Conservation (phyloP, 2,797 vertebrate species). For the Xenops minutus region DNA sequence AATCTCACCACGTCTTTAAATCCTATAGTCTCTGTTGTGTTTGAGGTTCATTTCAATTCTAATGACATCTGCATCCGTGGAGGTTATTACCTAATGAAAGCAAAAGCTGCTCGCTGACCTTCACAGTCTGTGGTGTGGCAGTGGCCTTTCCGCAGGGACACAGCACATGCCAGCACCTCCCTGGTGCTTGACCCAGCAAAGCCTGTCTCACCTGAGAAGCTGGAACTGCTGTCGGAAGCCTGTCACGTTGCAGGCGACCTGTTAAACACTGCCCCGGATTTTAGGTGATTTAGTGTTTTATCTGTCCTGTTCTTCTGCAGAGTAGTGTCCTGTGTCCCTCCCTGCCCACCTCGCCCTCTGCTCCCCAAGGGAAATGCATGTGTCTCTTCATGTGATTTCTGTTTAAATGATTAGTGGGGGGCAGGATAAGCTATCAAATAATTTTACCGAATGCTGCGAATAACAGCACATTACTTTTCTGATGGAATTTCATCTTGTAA, state of each 20-base stretch:
- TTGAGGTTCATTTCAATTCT: background rate
- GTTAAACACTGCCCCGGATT: background rate
- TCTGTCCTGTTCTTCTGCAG: rapidly evolving
- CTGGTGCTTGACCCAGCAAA: background rate
- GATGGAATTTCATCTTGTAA: background rate
- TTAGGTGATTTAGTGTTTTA: background rate
- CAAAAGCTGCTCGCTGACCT: background rate
- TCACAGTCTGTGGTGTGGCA: rapidly evolving
- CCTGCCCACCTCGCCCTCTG: background rate
- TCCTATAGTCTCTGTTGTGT: background rate
- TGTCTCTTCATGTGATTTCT: background rate
- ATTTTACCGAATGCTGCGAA: background rate
- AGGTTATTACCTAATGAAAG: background rate
- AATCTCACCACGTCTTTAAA: background rate
- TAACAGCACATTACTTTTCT: background rate
- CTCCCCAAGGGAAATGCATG: background rate
- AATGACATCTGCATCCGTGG: rapidly evolving
- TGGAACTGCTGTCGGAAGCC: background rate
- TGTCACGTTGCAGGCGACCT: background rate
- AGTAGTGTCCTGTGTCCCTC: background rate
- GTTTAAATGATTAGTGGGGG: background rate
- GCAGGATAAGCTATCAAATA: background rate
- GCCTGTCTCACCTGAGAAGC: rapidly evolving
- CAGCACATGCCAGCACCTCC: rapidly evolving
- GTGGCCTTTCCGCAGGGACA: background rate